Evolutionary conservation across 64 coral and sea anemone genomes (phyloP), one percentile per base, ranked within the genome.

Genomic region (Dendronephthya gigantea): DNA sequence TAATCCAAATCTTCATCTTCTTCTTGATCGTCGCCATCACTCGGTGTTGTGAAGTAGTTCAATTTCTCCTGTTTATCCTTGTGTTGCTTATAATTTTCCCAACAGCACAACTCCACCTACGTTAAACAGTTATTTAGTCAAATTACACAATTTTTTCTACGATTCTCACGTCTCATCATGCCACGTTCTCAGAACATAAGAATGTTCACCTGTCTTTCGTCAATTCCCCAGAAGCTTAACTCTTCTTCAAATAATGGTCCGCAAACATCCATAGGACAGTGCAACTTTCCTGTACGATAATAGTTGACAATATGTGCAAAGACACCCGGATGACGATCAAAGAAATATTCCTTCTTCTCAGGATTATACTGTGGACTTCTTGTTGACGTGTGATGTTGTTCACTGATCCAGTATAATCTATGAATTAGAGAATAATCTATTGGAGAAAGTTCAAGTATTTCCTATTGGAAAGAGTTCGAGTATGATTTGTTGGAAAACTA

Each of bases 1-100:
- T 79, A 10, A 39, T 36, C 29, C 8, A 79, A 0, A 12, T 79
- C 32, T 36, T 79, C 50, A 19, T 85, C 75, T 52, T 91, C 92
- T 0, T 50, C 10, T n/a, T n/a, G n/a, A 25, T 84, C 52, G 15
- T 97, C 91, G 28, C 90, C 87, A 52, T 72, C 89, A 47, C 83
- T 70, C 10, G 95, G 91, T 58, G 91, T 89, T 51, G 90, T 93
- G 58, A 98, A 98, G 39, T 91, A 93, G 70, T 98, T 98, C 7
- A 98, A 56, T 69, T 98, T 98, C 49, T 98, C 95, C 68, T 98
- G 95, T 75, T 98, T 98, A 2, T 98, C 95, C 48, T 91, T 93
- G 88, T 98, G 95, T 58, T 98, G 95, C 41, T 98, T 98, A 68
- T 93, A 98, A 84, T 83, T 86, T 75, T 98, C 95, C 95, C 95